Conservation (phyloP, 2,113 vertebrate species). For the Corydoras maculifer region DNA sequence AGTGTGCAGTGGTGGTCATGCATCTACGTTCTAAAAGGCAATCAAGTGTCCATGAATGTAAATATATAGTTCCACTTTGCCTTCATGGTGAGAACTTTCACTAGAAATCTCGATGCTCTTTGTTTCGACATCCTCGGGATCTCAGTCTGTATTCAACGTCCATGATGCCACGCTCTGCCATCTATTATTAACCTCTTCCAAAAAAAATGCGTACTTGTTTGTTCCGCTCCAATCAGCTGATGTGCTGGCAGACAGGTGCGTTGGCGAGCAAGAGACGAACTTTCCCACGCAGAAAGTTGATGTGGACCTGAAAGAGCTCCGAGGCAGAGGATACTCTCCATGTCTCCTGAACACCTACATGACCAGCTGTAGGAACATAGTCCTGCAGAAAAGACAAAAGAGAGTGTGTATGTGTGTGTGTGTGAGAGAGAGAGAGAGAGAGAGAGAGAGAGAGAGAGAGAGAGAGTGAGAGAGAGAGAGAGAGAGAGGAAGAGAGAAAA, state of each 20-base stretch:
- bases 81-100: slow-evolving; percentile 21
- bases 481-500: neutral
- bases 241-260: slow-evolving; percentile 60
- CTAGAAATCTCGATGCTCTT: slow-evolving; percentile 19
- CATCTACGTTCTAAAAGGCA: slow-evolving; percentile 11
- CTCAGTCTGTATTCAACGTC: slow-evolving; percentile 39
- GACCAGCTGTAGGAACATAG: slow-evolving; percentile 48
- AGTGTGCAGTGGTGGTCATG: slow-evolving; percentile 12
- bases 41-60: slow-evolving; percentile 15
- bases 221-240: slow-evolving; percentile 50
- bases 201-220: neutral
- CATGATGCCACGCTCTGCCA: slow-evolving; percentile 47
- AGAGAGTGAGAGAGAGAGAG: neutral
- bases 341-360: slow-evolving; percentile 46
- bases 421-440: neutral
- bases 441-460: neutral
- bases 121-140: slow-evolving; percentile 27
- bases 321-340: slow-evolving; percentile 56
- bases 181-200: slow-evolving; percentile 26
- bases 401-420: neutral
- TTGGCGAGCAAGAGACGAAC: slow-evolving; percentile 58
- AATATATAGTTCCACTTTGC: slow-evolving; percentile 12
- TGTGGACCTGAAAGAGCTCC: slow-evolving; percentile 64
- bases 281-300: slow-evolving; percentile 71
- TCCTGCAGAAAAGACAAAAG: slow-evolving; percentile 49